Evolutionary conservation across 2,113 vertebrate genomes (phyloP).

Genomic region (Platichthys flesus): DNA sequence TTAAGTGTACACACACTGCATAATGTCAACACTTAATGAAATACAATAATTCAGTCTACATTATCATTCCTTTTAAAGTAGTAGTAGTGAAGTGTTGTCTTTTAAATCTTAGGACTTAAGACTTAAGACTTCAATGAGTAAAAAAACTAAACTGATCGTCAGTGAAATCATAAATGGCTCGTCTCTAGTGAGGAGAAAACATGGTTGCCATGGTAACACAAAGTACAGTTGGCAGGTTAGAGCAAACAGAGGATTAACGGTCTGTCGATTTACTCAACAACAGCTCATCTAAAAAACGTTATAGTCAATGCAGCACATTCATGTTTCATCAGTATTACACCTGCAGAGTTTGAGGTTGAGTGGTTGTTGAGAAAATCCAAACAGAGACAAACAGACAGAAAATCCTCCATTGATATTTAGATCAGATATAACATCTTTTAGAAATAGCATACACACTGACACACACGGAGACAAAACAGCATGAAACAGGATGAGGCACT

Average conservation of each 20-base stretch:
- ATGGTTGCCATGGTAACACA: background rate
- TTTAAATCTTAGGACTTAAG: too few species aligned
- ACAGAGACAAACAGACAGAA: background rate
- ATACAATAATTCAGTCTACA: background rate
- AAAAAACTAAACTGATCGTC: background rate
- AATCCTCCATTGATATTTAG: background rate
- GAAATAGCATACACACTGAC: background rate
- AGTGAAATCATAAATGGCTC: background rate
- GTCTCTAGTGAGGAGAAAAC: background rate
- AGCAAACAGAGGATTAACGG: background rate
- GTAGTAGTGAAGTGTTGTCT: background rate
- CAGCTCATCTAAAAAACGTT: background rate
- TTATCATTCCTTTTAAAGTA: background rate
- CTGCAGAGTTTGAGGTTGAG: background rate
- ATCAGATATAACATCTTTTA: background rate
- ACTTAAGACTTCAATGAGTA: too few species aligned
- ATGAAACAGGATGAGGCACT: conserved; percentile 19
- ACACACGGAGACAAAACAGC: conserved; percentile 1
- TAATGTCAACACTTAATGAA: too few species aligned
- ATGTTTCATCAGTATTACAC: background rate
- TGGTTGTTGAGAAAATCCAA: background rate
- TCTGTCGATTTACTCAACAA: background rate
- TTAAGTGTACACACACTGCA: too few species aligned
- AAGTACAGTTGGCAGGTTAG: background rate
- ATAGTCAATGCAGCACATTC: background rate